A percentile compares a stretch with the other conserved stretches of the same genome.
These are phyloP conservation scores for Sylvilagus floridanus DNA, from an alignment of 2,797 vertebrate species.

Conservation along the genomic window DNA sequence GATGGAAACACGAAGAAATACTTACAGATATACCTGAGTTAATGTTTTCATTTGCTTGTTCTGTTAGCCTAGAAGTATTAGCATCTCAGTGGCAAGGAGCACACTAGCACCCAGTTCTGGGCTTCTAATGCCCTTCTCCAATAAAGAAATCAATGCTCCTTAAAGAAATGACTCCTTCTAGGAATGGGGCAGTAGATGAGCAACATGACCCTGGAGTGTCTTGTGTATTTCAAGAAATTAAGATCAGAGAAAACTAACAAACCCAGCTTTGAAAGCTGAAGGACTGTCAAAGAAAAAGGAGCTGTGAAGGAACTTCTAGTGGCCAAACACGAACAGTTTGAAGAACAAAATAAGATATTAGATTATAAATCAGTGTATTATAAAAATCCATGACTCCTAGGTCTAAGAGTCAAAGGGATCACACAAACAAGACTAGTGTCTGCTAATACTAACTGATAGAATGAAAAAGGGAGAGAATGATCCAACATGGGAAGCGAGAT, in stretches of 20 bases:
- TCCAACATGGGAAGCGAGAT: too few species aligned
- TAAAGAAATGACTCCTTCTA: not conserved
- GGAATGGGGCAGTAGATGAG: not conserved
- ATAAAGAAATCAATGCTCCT: not conserved
- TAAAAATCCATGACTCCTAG: not conserved
- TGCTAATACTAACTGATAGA: too few species aligned
- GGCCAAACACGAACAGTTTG: not conserved
- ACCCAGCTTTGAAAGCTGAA: not conserved
- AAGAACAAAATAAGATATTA: not conserved
- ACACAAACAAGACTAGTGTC: too few species aligned
- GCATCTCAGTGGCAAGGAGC: not conserved
- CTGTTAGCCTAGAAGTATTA: not conserved
- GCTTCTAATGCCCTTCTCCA: not conserved
- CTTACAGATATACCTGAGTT: not conserved
- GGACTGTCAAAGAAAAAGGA: not conserved
- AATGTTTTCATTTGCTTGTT: not conserved
- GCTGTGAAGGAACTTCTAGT: not conserved
- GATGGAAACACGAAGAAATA: not conserved
- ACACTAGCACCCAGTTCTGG: not conserved
- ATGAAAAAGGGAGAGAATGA: too few species aligned
- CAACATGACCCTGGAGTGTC: not conserved
- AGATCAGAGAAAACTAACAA: too few species aligned
- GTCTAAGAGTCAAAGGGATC: too few species aligned
- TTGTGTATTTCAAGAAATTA: not conserved
- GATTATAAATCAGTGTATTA: not conserved